Percentiles rank a stretch among this genome's conserved stretches.
Evolutionary conservation across 1,140 invertebrate species (phyloP).

Genomic region (Drosophila gunungcola): DNA sequence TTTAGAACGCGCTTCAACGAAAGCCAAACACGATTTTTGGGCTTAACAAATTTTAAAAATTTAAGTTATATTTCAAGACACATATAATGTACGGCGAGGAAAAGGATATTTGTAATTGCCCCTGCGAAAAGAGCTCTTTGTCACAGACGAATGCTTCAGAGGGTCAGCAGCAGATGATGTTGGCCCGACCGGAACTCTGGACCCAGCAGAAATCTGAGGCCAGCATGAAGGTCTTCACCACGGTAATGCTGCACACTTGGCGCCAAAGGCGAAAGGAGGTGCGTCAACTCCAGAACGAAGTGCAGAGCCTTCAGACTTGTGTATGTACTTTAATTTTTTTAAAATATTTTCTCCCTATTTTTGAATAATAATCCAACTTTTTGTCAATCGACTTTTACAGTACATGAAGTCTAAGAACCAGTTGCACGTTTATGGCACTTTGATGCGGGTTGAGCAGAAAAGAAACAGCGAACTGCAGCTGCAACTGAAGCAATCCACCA

Average conservation of each 20-base stretch:
- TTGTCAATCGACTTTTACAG: constrained; percentile 21
- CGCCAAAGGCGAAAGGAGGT: constrained; percentile 62
- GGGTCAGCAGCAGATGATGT: neutral
- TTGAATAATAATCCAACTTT: neutral
- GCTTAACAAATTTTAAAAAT: neutral
- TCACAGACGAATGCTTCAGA: neutral
- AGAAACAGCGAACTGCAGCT: constrained; percentile 62
- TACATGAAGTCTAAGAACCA: constrained; percentile 53
- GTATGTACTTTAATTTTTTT: constrained; percentile 31
- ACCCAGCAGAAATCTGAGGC: neutral
- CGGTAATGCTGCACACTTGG: constrained; percentile 69
- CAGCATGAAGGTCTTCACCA: constrained; percentile 59
- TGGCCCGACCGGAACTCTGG: neutral
- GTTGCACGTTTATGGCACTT: constrained; percentile 58
- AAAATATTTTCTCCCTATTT: neutral
- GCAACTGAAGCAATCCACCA: constrained; percentile 49
- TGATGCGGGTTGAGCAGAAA: constrained; percentile 68
- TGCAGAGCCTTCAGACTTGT: constrained; percentile 34
- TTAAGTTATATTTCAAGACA: constrained; percentile 19
- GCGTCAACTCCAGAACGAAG: constrained; percentile 29
- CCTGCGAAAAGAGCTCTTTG: neutral
- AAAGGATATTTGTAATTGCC: neutral
- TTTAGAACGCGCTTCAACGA: constrained; percentile 20
- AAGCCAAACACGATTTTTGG: constrained; percentile 6
- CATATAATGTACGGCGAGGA: constrained; percentile 16